phyloP scores from a whole-genome alignment of 30 jellyfish, hydroid and myxozoan genomes.

The Rhopilema esculentum region DNA sequence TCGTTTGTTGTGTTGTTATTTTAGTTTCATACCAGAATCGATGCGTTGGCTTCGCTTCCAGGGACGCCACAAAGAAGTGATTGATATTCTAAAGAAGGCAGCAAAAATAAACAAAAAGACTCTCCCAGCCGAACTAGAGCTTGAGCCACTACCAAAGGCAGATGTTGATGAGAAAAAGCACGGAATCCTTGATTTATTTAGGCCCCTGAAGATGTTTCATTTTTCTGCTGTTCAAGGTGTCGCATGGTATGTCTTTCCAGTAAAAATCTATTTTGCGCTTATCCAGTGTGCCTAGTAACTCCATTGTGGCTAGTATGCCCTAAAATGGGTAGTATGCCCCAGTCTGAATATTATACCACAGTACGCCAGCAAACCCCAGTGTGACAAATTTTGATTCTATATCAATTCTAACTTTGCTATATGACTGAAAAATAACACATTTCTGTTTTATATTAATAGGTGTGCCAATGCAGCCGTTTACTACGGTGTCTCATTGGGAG shows the following conservation, averaged over 20 bases:
- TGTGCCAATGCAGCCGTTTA: constrained; percentile 56
- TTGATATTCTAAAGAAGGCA: constrained; percentile 50
- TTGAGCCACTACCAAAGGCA: constrained; percentile 32
- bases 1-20: no score
- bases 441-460: constrained; percentile 2
- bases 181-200: constrained; percentile 62
- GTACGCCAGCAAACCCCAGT: no score
- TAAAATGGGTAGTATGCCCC: no score
- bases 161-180: constrained; percentile 27
- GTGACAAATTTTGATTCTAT: no score
- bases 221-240: constrained; percentile 69
- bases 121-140: constrained; percentile 56
- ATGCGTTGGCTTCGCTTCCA: constrained; percentile 88
- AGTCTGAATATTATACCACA: no score
- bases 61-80: constrained; percentile 80
- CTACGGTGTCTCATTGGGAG: constrained; percentile 74
- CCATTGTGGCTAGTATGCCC: no score
- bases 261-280: not conserved
- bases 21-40: constrained; percentile 86
- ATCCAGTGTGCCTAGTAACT: not conserved
- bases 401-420: no score
- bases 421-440: no score
- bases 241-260: constrained; percentile 46
- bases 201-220: constrained; percentile 51
- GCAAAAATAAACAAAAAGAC: constrained; percentile 72